These are phyloP conservation scores for Sebastes melanostomus DNA, from an alignment of 2,797 vertebrate genomes.

Conservation along the genomic window DNA sequence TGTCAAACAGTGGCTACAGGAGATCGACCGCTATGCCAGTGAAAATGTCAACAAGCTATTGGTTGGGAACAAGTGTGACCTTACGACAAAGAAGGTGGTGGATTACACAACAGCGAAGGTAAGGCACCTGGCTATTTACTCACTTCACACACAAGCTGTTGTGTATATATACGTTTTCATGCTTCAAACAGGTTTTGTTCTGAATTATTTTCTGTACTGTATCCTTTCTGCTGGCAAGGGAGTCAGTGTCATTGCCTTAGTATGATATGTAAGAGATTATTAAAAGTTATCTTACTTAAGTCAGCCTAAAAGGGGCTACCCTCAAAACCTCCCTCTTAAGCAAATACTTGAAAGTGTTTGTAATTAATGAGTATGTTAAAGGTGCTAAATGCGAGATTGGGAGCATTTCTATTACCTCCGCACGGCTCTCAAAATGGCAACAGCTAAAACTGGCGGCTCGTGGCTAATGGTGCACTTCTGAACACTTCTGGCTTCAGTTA, in stretches of 20 bases:
- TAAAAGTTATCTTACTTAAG: background rate
- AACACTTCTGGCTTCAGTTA: too few relatives aligned
- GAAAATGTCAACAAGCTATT: slow-evolving; percentile 99
- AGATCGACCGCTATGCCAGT: slow-evolving; percentile 98
- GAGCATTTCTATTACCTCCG: too few relatives aligned
- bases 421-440: too few relatives aligned
- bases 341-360: too few relatives aligned
- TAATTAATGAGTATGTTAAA: too few relatives aligned
- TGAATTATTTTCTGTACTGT: background rate
- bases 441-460: too few relatives aligned
- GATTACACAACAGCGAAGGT: slow-evolving; percentile 99
- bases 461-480: too few relatives aligned
- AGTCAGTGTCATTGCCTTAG: too few relatives aligned
- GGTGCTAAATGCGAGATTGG: too few relatives aligned
- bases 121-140: slow-evolving; percentile 1
- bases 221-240: background rate
- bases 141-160: background rate
- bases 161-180: background rate
- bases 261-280: background rate
- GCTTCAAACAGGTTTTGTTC: background rate
- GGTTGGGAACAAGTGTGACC: slow-evolving; percentile 99
- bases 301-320: background rate
- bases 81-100: slow-evolving; percentile 99
- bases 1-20: slow-evolving; percentile 99
- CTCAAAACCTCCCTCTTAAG: background rate